Conservation (phyloP, 2,113 vertebrate genomes). For the Channa maculata region DNA sequence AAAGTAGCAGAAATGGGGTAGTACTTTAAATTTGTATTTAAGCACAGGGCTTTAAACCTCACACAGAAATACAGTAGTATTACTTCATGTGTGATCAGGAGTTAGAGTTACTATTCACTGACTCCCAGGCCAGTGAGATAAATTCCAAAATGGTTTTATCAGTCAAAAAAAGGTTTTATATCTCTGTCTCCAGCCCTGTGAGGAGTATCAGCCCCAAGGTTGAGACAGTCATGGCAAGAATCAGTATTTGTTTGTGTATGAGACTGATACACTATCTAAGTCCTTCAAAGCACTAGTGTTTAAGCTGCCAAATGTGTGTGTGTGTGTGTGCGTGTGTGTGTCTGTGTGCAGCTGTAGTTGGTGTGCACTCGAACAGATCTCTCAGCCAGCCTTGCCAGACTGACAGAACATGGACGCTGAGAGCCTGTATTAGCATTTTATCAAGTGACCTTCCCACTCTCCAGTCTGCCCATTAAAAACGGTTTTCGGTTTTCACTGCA, state of each 20-base stretch:
- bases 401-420: conserved; percentile 52
- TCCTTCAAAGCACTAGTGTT: conserved; percentile 13
- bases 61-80: too few relatives aligned
- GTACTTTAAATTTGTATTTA: too few relatives aligned
- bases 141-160: neutral
- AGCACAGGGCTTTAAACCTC: too few relatives aligned
- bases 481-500: conserved; percentile 22
- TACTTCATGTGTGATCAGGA: too few relatives aligned
- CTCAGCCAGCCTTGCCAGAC: conserved; percentile 36
- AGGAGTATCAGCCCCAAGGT: conserved; percentile 3
- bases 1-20: too few relatives aligned
- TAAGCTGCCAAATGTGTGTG: neutral
- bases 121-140: too few relatives aligned
- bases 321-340: neutral
- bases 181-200: neutral
- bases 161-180: neutral
- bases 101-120: too few relatives aligned
- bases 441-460: conserved; percentile 57
- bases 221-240: conserved; percentile 3
- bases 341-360: neutral
- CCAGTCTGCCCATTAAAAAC: conserved; percentile 5
- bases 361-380: conserved; percentile 25
- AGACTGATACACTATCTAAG: neutral
- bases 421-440: conserved; percentile 66
- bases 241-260: conserved; percentile 1